Base-by-base conservation (phyloP, 1,140 invertebrate species). In the Pteromalus puparum region DNA sequence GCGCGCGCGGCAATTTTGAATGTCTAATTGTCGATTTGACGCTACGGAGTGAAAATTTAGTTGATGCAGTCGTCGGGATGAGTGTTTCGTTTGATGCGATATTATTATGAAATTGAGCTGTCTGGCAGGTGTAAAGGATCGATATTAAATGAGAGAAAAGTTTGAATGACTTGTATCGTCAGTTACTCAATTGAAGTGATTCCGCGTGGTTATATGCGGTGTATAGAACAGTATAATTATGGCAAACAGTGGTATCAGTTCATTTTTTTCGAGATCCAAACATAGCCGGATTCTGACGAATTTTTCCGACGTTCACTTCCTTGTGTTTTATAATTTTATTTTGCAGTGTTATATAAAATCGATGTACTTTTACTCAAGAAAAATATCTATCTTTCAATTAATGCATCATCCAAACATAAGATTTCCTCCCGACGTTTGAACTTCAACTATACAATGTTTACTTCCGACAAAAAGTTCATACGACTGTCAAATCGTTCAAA, bases 271-370 rank as follows among this genome's bases (percentile, higher is more conserved):
- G 24, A 10, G 7, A 18, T 68, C 5, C 24, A 68, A 24, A 68
- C 21, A 10, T 68, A 68, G 15, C 21, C 15, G 15, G n/a, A 65
- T 72, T 77, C 38, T 77, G 48, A 65, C 48, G 53, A 82, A 74
- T 73, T 73, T 87, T 85, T 83, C 83, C 82, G 24, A 34, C 26
- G 2, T 73, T 5, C 38, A 48, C 7, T 42, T 76, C 42, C n/a
- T 76, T 1, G 21, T 76, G 42, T 76, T 76, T 48, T 46, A 26
- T 76, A 46, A 76, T 42, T 26, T n/a, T 48, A 48, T 76, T 76
- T 48, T n/a, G 13, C 21, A 48, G 1, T 48, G 10, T 76, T 76
- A 76, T 24, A 30, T 76, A 48, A 76, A 34, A 42, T 7, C 9
- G 38, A 1, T 42, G 38, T 42, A 42, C 10, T 42, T 42, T 42